A percentile compares a stretch with the other conserved stretches of the same genome.
Evolutionary conservation across 2,113 vertebrate genomes (phyloP).

Genomic region (Caloenas nicobarica): DNA sequence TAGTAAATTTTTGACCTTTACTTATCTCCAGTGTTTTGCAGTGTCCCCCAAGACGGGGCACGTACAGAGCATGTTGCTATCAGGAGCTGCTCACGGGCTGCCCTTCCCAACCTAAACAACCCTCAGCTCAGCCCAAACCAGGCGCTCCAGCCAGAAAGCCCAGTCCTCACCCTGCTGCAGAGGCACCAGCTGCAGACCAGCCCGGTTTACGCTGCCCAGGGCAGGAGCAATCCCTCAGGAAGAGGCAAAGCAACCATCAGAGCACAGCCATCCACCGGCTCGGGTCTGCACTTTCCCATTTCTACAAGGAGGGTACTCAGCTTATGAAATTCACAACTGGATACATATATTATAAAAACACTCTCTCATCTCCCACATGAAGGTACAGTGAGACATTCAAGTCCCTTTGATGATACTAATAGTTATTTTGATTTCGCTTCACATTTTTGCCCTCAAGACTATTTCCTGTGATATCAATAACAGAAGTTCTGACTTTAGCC

Average conservation of each 20-base stretch:
- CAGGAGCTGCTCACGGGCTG: fast-evolving
- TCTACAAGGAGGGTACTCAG: neutral
- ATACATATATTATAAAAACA: neutral
- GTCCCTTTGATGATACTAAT: conserved; percentile 65
- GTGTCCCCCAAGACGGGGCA: neutral
- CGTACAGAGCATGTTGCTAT: fast-evolving
- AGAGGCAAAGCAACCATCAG: neutral
- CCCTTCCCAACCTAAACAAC: neutral
- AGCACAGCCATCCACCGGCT: no score
- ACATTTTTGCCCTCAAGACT: conserved; percentile 64
- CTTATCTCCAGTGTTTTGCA: neutral
- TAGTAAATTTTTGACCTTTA: neutral
- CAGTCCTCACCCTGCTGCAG: fast-evolving
- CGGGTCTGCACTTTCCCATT: neutral
- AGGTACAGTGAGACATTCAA: conserved; percentile 44
- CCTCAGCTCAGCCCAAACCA: neutral
- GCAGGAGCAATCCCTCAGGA: neutral
- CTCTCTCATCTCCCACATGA: conserved; percentile 31
- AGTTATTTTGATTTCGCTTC: conserved; percentile 68
- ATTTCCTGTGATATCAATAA: conserved; percentile 70
- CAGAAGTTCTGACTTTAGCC: conserved; percentile 70
- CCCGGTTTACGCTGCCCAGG: fast-evolving
- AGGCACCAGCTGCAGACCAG: fast-evolving
- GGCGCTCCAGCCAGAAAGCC: no score
- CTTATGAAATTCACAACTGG: neutral